Evolutionary conservation across 2,797 vertebrate species (phyloP), one percentile per base, ranked within the genome.

Genomic region (Lagocephalus sceleratus): DNA sequence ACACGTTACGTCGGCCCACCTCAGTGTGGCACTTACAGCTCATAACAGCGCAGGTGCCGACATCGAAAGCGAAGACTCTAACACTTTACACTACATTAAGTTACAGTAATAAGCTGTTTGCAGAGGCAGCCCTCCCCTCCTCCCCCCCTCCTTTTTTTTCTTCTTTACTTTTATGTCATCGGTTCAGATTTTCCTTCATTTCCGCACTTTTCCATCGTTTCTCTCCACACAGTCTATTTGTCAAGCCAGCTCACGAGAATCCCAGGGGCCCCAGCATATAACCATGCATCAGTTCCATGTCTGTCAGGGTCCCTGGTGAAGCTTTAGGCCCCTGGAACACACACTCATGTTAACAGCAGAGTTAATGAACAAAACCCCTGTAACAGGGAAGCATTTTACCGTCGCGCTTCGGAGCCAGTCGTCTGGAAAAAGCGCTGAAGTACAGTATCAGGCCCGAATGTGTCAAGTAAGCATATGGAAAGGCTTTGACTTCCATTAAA

Each of bases 11-110:
- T 77, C 76, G 45, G 67, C 72, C 72, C 66, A 82, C 74, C 73
- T 81, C 70, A 73, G 63, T 58, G 60, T 54, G 60, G 64, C 69
- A 54, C 60, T 85, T 77, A 81, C 73, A 70, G 75, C 79, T 83
- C 66, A 70, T 20, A 65, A 63, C 56, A 38, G 38, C 48, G 60
- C 65, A 62, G 66, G 59, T 73, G 54, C 54, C 17, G 2, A 49
- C 60, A 68, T 61, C 16, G 19, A 19, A 48, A 39, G 61, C 17
- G 68, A 69, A 48, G 53, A 68, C 70, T 70, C 51, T 52, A 72
- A 79, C 73, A 69, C 76, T 83, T 81, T 67, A 78, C 81, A 78
- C 51, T 63, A 79, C 82, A 85, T 87, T 87, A 84, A 71, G 56
- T 68, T 53, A 38, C 58, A 64, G 71, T 75, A 78, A 78, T 72